Evolutionary conservation across 2,888 invertebrate species (phyloP), one percentile per base, ranked within the genome.

Genomic region (Diarsia mendica): DNA sequence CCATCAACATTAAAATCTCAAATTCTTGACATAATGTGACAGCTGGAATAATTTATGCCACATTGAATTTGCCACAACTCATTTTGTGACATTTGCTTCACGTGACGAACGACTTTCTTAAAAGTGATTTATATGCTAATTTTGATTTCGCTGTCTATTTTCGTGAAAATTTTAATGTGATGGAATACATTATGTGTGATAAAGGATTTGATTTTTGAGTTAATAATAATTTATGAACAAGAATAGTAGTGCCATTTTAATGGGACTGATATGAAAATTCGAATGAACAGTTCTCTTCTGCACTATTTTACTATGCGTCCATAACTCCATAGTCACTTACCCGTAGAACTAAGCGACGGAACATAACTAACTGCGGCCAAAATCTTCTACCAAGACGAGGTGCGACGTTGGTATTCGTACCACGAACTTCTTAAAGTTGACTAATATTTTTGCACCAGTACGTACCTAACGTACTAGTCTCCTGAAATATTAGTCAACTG

Each of bases 81-180:
- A 79, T 55, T 79, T 49, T 63, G 51, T 70, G 64, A 75, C 61
- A 60, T 58, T 74, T 28, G 10, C 39, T 58, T 60, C 51, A 53
- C 67, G 20, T 15, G 63, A 76, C 4, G 53, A 61, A 66, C 10
- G 46, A 75, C 72, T 61, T 78, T 72, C 79, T 51, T 68, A 13
- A 20, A 23, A 64, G 48, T 60, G 70, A 80, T 78, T 69, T 73
- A 66, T 51, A 73, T 73, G 79, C 44, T 46, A 79, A 79, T 73
- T 78, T 49, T 51, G 67, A 58, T 61, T 55, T 71, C 48, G 20
- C 28, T 28, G 15, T 55, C 53, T 55, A 76, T 65, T 70, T 61
- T 77, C 53, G 55, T 44, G 33, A 23, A 23, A 18, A 60, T 74
- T 73, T 67, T 23, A 63, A 64, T 70, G 33, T 33, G 46, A 48